Percentiles rank a stretch among this genome's conserved stretches.
These are phyloP conservation scores for Nomada fabriciana DNA, from an alignment of 2,888 invertebrate species.

Conservation along the genomic window DNA sequence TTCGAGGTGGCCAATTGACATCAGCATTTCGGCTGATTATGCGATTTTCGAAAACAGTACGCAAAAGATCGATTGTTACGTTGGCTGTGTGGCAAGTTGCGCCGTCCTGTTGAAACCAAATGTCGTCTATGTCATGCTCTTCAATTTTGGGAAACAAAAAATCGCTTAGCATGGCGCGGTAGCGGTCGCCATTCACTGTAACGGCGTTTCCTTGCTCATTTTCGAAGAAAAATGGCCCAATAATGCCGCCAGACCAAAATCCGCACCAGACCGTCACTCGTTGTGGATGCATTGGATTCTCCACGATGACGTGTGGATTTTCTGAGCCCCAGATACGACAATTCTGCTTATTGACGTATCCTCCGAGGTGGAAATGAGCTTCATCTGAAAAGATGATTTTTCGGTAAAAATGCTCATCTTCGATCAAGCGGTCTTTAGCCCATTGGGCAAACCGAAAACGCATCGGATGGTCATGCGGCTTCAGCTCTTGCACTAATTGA, in stretches of 20 bases:
- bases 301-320: conserved; percentile 76
- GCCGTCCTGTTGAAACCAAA: conserved; percentile 45
- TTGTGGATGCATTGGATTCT: conserved; percentile 73
- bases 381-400: conserved; percentile 76
- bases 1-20: conserved; percentile 11
- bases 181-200: conserved; percentile 68
- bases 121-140: conserved; percentile 23
- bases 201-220: conserved; percentile 66
- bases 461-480: conserved; percentile 69
- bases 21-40: conserved; percentile 2
- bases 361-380: conserved; percentile 54
- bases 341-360: conserved; percentile 68
- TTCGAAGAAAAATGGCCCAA: conserved; percentile 79
- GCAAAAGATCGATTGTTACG: conserved; percentile 15
- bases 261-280: conserved; percentile 77
- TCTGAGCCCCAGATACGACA: conserved; percentile 65
- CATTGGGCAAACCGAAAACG: conserved; percentile 64
- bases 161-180: conserved; percentile 68
- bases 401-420: conserved; percentile 34
- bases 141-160: conserved; percentile 48
- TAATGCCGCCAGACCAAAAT: conserved; percentile 79
- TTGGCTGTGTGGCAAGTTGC: conserved; percentile 33
- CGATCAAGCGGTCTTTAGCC: conserved; percentile 18
- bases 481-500: conserved; percentile 72
- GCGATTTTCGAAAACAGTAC: not conserved